A percentile compares a stretch with the other conserved stretches of the same genome.
phyloP scores from a whole-genome alignment of 1,140 invertebrate genomes.

The Platyscapa corneri region DNA sequence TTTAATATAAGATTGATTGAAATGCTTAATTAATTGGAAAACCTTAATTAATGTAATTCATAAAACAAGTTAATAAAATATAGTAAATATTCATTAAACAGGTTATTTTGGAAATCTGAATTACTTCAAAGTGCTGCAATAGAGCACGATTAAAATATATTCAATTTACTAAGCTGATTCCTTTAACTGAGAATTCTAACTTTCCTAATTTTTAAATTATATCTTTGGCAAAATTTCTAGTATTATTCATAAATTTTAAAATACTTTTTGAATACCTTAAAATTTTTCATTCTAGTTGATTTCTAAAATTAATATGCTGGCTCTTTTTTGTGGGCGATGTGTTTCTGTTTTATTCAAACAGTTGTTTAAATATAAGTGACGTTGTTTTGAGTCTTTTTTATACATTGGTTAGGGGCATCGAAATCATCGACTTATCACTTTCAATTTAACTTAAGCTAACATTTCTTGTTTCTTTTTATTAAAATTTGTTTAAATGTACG shows the following conservation, averaged over 20 bases:
- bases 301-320: background rate
- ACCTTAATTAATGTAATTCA: background rate
- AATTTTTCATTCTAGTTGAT: background rate
- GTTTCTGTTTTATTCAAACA: slow-evolving; percentile 1
- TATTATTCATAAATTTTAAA: background rate
- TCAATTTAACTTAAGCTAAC: background rate
- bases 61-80: background rate
- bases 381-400: background rate
- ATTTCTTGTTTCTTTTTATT: background rate
- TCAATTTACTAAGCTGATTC: background rate
- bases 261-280: background rate
- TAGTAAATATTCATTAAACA: background rate
- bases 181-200: too few relatives aligned
- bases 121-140: background rate
- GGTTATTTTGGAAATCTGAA: background rate
- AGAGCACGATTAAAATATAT: background rate
- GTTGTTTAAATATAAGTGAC: slow-evolving; percentile 20
- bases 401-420: background rate
- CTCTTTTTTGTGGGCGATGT: background rate
- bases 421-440: background rate
- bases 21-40: background rate
- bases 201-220: too few relatives aligned
- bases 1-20: background rate
- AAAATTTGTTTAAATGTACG: background rate
- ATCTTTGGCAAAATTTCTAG: background rate